These are phyloP conservation scores for Matsumurasca onukii DNA, from an alignment of 1,140 invertebrate species.

Conservation along the genomic window DNA sequence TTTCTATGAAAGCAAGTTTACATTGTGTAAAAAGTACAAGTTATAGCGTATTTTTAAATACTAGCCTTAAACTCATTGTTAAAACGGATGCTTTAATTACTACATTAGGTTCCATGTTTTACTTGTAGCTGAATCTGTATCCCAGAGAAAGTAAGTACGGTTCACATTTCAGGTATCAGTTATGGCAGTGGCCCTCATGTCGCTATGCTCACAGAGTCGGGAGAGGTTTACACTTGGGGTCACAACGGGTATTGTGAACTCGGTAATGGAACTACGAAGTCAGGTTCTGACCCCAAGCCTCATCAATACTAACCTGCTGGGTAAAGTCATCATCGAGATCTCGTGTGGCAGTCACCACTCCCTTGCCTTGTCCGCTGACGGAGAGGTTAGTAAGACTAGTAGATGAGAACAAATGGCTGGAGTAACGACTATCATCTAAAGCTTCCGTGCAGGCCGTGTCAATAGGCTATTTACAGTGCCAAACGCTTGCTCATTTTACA, in stretches of 20 bases:
- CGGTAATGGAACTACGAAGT: constrained; percentile 61
- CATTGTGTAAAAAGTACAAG: too few relatives aligned
- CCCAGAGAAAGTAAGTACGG: too few relatives aligned
- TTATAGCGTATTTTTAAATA: too few relatives aligned
- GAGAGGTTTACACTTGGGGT: constrained; percentile 66
- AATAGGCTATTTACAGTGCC: too few relatives aligned
- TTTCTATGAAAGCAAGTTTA: too few relatives aligned
- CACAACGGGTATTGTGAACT: constrained; percentile 65
- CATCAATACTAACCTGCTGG: constrained; percentile 51
- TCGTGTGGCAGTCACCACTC: constrained; percentile 67
- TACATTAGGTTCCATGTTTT: neutral
- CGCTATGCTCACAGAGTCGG: constrained; percentile 58
- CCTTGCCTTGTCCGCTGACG: constrained; percentile 59
- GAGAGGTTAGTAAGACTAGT: constrained; percentile 55
- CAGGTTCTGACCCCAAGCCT: constrained; percentile 55
- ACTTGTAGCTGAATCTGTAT: neutral
- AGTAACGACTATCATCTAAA: too few relatives aligned
- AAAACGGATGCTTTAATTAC: neutral
- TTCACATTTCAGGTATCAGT: constrained; percentile 57
- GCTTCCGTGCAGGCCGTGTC: too few relatives aligned
- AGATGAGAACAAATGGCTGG: too few relatives aligned
- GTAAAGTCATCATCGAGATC: constrained; percentile 56
- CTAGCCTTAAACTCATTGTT: too few relatives aligned
- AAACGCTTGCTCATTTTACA: too few relatives aligned
- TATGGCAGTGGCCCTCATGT: constrained; percentile 69